phyloP scores from a whole-genome alignment of 1,140 invertebrate species.

The Telenomus remus region DNA sequence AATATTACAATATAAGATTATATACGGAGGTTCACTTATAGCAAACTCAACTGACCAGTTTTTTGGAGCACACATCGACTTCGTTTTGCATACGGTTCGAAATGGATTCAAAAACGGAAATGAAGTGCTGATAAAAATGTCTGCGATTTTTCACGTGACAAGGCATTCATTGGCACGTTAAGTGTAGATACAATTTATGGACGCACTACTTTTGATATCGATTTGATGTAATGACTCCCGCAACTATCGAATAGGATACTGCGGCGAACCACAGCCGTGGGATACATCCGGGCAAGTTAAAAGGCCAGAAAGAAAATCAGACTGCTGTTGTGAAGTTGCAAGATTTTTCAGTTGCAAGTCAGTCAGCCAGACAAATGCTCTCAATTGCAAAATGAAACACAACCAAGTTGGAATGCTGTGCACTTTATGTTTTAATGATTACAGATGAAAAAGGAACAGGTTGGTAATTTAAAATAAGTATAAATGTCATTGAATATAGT shows the following conservation, averaged over 20 bases:
- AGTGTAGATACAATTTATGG: constrained; percentile 29
- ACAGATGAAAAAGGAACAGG: too few species aligned
- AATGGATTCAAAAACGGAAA: constrained; percentile 29
- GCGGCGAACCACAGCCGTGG: constrained; percentile 41
- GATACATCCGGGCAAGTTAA: constrained; percentile 46
- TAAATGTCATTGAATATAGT: too few species aligned
- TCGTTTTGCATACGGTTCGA: constrained; percentile 33
- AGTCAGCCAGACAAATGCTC: not conserved
- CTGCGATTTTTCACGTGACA: constrained; percentile 4
- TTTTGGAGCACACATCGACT: constrained; percentile 30
- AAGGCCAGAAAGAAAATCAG: constrained; percentile 32
- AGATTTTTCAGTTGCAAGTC: constrained; percentile 3
- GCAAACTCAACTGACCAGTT: constrained; percentile 42
- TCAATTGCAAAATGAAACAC: too few species aligned
- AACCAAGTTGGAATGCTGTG: too few species aligned
- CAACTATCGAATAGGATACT: constrained; percentile 49
- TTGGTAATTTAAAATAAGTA: too few species aligned
- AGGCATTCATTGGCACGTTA: constrained; percentile 36
- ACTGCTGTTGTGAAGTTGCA: constrained; percentile 22
- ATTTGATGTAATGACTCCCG: constrained; percentile 49
- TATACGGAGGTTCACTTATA: constrained; percentile 30
- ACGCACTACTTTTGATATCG: constrained; percentile 34
- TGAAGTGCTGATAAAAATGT: constrained; percentile 8
- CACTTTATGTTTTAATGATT: too few species aligned
- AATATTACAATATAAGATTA: constrained; percentile 44